Evolutionary conservation across 1,140 invertebrate genomes (phyloP), one percentile per base, ranked within the genome.

Genomic region (Holcopasites calliopsidis): DNA sequence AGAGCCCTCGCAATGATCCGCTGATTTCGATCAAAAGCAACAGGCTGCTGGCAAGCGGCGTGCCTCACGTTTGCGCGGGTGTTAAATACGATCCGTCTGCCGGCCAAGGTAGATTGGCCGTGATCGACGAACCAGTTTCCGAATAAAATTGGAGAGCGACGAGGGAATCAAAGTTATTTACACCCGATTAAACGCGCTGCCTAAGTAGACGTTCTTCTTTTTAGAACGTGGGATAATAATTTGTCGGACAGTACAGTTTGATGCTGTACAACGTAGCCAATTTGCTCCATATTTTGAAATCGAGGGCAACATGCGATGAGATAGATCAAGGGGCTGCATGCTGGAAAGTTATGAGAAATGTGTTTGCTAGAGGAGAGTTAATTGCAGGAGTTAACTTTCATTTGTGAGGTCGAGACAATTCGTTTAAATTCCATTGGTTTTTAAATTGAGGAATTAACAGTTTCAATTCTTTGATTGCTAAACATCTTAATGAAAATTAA

Each of bases 161-260:
- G 57, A 10, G 68, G 44, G 57, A 84, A 82, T 85, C 78, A 84
- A 84, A 83, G 79, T 86, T 77, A 85, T 82, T 83, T 79, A 77
- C 77, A 57, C 73, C 54, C 26, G 49, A 21, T 21, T 69, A 64
- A 77, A 84, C 84, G 49, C 76, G 55, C 74, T 61, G 76, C 40
- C 68, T n/a, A n/a, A n/a, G n/a, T n/a, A n/a, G n/a, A n/a, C n/a
- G n/a, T n/a, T n/a, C n/a, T n/a, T n/a, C n/a, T n/a, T n/a, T n/a
- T n/a, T n/a, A n/a, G n/a, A n/a, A n/a, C n/a, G n/a, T n/a, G n/a
- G n/a, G n/a, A n/a, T n/a, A n/a, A n/a, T n/a, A n/a, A n/a, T n/a
- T n/a, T n/a, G n/a, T n/a, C n/a, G n/a, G n/a, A n/a, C n/a, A n/a
- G n/a, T n/a, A n/a, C n/a, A n/a, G n/a, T n/a, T n/a, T n/a, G n/a